A percentile compares a stretch with the other conserved stretches of the same genome.
These are phyloP conservation scores for Smittia aterrima DNA, from an alignment of 2,888 invertebrate genomes.

Conservation along the genomic window DNA sequence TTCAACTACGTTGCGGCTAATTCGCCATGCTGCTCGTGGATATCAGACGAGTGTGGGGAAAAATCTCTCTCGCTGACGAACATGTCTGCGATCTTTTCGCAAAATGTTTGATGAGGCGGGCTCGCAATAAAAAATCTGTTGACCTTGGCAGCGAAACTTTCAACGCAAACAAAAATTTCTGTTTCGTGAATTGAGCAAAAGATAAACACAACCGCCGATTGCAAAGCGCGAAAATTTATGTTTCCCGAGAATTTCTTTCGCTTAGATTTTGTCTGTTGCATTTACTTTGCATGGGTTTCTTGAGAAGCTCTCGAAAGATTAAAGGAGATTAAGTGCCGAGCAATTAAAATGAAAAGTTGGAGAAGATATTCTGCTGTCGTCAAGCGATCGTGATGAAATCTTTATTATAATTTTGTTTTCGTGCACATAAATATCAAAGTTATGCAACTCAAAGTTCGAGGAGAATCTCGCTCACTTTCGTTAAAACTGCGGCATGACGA, in stretches of 20 bases:
- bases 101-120: too few species aligned
- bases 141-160: too few species aligned
- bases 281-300: too few species aligned
- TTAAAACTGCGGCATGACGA: constrained; percentile 22
- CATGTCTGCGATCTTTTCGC: not conserved
- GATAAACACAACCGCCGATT: not conserved
- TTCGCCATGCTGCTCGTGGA: not conserved
- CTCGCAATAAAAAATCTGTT: too few species aligned
- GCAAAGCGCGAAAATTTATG: constrained; percentile 9
- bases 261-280: not conserved
- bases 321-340: too few species aligned
- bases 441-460: not conserved
- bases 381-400: too few species aligned
- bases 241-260: not conserved
- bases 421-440: not conserved
- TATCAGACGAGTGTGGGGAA: not conserved
- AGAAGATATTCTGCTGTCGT: not conserved
- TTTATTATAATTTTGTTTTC: too few species aligned
- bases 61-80: not conserved
- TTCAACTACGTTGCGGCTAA: not conserved
- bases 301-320: too few species aligned
- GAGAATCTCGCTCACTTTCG: not conserved
- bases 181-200: too few species aligned
- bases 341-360: not conserved
- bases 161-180: too few species aligned